A percentile compares a stretch with the other conserved stretches of the same genome.
phyloP scores from a whole-genome alignment of 2,888 invertebrate genomes.

The Schizotus pectinicornis region DNA sequence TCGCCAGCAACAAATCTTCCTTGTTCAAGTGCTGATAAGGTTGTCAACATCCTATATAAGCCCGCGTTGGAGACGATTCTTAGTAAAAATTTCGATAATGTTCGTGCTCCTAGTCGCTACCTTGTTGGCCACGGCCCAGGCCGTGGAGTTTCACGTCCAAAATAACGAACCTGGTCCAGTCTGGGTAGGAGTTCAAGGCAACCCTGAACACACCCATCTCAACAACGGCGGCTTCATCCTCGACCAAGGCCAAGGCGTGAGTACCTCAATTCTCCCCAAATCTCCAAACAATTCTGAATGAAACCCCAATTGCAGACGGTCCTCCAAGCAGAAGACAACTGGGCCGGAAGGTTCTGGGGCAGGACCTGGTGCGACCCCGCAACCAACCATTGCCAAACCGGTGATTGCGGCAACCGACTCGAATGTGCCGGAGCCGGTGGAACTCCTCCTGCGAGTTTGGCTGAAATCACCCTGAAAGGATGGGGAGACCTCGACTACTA shows the following conservation, averaged over 20 bases:
- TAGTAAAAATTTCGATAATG: slow-evolving; percentile 13
- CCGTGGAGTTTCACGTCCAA: slow-evolving; percentile 36
- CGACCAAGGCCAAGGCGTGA: slow-evolving; percentile 41
- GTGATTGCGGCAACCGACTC: slow-evolving; percentile 56
- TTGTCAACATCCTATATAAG: slow-evolving; percentile 1
- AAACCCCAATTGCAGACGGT: slow-evolving; percentile 26
- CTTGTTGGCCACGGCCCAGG: neutral
- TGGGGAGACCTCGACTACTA: slow-evolving; percentile 55
- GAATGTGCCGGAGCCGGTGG: slow-evolving; percentile 59
- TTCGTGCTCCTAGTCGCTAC: slow-evolving; percentile 8
- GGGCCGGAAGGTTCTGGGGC: slow-evolving; percentile 55
- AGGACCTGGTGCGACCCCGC: slow-evolving; percentile 53
- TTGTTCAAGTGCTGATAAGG: neutral
- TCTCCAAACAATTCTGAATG: neutral
- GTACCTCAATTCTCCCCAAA: neutral
- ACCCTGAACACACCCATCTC: slow-evolving; percentile 41
- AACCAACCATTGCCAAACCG: slow-evolving; percentile 54
- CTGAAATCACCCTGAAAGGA: slow-evolving; percentile 56
- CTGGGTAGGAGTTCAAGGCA: slow-evolving; percentile 49
- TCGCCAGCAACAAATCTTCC: too few relatives aligned
- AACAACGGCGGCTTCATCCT: slow-evolving; percentile 44
- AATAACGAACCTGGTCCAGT: slow-evolving; percentile 40
- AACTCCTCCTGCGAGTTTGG: slow-evolving; percentile 55
- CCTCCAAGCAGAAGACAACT: slow-evolving; percentile 39
- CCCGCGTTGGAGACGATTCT: neutral